Conservation (phyloP, 2,797 vertebrate species). For the Pantherophis alleghaniensis region DNA sequence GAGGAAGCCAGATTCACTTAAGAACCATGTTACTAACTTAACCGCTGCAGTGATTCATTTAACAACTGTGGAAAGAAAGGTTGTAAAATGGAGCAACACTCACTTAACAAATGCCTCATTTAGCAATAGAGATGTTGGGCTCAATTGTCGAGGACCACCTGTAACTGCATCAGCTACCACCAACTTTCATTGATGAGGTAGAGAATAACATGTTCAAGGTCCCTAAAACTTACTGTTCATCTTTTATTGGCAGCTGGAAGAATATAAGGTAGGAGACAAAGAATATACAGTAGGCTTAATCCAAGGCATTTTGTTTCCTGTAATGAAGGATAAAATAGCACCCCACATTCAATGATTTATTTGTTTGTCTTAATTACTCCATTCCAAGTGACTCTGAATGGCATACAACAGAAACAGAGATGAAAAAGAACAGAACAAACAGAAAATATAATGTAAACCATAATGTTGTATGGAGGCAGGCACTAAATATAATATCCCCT, state of each 20-base stretch:
- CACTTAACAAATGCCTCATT: neutral
- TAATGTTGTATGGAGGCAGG: neutral
- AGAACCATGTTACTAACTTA: neutral
- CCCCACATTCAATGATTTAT: neutral
- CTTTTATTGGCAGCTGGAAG: neutral
- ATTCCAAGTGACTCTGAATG: neutral
- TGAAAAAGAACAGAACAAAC: neutral
- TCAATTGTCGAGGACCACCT: neutral
- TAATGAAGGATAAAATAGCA: neutral
- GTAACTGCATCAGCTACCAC: neutral
- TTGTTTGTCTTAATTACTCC: neutral
- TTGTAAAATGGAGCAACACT: neutral
- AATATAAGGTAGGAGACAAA: neutral
- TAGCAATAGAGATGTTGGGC: neutral
- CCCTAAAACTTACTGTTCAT: neutral
- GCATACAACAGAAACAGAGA: neutral
- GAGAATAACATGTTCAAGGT: neutral
- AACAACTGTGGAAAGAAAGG: neutral
- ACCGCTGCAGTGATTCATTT: neutral
- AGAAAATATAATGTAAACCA: neutral
- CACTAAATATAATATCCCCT: neutral
- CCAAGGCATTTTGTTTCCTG: neutral
- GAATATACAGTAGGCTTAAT: neutral
- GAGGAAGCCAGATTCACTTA: neutral
- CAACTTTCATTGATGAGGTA: neutral